Base-by-base conservation (phyloP, 2,113 vertebrate genomes). In the Hyla sarda region DNA sequence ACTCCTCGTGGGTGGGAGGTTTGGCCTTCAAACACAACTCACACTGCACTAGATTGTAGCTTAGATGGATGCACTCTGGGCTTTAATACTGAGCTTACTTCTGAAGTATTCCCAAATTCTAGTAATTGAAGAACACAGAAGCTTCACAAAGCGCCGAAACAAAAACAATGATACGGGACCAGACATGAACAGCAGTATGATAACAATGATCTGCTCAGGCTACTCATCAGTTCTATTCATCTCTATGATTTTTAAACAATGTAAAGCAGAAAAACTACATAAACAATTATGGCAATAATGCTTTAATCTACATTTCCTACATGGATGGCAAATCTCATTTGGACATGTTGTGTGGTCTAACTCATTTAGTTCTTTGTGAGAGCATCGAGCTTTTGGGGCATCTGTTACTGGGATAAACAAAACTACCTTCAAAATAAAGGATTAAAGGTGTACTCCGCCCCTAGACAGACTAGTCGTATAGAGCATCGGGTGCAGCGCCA, bases 11-110 rank as follows among this genome's bases (percentile, higher is more conserved):
- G 69, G 37, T 62, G 71, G 69, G 50, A 84, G 65, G 82, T n/a
- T 56, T 83, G 67, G 82, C 67, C 82, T 83, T 73, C 32, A 83
- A 71, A 83, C 82, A 82, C 41, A n/a, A 30, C 62, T 50, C n/a
- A 54, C 50, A 54, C 48, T 12, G 9, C 47, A 69, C 3, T 50
- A 56, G 67, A 73, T 56, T 83, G 48, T 12, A 45, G 82, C 28
- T 71, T 82, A 69, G 60, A 30, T 32, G 41, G 32, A 48, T 71
- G 48, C 82, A 73, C 17, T 73, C 28, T 41, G 8, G 23, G 67
- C 21, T 32, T 73, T 54, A 73, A 56, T 37, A 72, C 4, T 72
- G 48, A 41, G 28, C 25, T 71, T 45, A 16, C 12, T 52, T 54
- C 65, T 82, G 32, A 83, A 54, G 65, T 60, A 79, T 60, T 58